Percentiles rank a stretch among this genome's conserved stretches.
These are phyloP conservation scores for Yasuhikotakia modesta DNA, from an alignment of 2,797 vertebrate species.

Conservation along the genomic window DNA sequence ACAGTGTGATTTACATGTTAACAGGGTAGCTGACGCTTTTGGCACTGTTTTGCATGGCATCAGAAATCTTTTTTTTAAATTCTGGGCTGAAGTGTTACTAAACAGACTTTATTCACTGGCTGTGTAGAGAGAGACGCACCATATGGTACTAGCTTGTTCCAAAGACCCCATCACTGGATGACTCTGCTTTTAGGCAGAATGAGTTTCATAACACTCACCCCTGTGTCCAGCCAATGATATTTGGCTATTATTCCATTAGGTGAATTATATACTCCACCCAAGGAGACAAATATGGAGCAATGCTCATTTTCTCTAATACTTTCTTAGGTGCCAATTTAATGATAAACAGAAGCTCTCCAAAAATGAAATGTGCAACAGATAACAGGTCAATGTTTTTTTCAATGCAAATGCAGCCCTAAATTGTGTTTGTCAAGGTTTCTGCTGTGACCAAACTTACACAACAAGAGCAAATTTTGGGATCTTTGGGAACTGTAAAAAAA, in stretches of 20 bases:
- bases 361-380: not conserved
- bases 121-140: not conserved
- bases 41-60: not conserved
- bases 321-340: not conserved
- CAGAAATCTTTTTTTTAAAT: not conserved
- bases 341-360: not conserved
- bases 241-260: not conserved
- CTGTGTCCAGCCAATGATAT: not conserved
- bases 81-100: not conserved
- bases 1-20: not conserved
- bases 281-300: no score
- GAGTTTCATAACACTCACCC: no score
- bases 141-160: slow-evolving; percentile 21
- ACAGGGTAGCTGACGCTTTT: not conserved
- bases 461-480: not conserved
- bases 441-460: not conserved
- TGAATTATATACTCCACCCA: no score
- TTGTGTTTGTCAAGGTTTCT: not conserved
- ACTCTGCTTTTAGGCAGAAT: not conserved
- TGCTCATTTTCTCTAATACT: not conserved
- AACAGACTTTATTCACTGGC: slow-evolving; percentile 18
- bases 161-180: slow-evolving; percentile 7
- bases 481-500: no score
- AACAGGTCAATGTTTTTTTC: not conserved
- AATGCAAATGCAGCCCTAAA: not conserved